Conservation (phyloP, 2,797 vertebrate genomes). For the Sparidentex hasta region DNA sequence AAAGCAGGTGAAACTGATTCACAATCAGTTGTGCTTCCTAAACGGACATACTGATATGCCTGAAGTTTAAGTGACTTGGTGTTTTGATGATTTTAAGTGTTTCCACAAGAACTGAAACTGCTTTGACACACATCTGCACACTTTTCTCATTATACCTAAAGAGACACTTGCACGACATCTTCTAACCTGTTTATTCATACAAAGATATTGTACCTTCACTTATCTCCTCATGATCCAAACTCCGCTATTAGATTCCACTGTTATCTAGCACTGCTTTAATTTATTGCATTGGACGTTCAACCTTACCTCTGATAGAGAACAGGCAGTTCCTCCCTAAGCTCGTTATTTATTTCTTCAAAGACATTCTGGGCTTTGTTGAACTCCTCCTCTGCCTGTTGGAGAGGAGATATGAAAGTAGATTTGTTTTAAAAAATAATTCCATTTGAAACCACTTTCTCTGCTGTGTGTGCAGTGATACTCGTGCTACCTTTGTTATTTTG, state of each 20-base stretch:
- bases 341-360: conserved; percentile 97
- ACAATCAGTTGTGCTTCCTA: no score
- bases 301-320: conserved; percentile 93
- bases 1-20: no score
- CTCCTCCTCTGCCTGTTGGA: conserved; percentile 94
- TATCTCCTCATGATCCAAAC: neutral
- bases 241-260: neutral
- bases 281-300: neutral
- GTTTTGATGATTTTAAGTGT: no score
- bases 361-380: conserved; percentile 96
- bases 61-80: no score
- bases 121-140: neutral
- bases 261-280: neutral
- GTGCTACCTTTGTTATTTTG: conserved; percentile 92
- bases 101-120: neutral
- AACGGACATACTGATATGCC: no score
- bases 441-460: neutral
- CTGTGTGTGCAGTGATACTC: fast-evolving
- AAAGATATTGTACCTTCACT: neutral
- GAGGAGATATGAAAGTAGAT: neutral
- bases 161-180: no score
- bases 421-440: fast-evolving
- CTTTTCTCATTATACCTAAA: neutral
- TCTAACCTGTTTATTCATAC: neutral
- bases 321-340: conserved; percentile 95